Conservation (phyloP, 2,797 vertebrate genomes). For the Cyprinella venusta region DNA sequence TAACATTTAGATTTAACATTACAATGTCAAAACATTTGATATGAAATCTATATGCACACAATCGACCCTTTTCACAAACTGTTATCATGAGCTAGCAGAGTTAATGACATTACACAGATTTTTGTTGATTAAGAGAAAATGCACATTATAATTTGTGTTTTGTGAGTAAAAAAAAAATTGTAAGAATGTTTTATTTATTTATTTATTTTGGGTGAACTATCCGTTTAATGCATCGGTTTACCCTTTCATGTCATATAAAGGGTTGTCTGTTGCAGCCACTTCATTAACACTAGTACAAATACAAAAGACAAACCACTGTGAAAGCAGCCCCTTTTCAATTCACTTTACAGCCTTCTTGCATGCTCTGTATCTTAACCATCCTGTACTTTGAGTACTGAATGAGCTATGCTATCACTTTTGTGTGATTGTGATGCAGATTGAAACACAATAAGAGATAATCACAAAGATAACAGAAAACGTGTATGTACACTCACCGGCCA, state of each 20-base stretch:
- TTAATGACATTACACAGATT: too few species aligned
- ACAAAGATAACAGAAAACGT: background rate
- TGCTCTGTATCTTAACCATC: background rate
- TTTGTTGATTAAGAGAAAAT: too few species aligned
- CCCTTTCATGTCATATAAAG: background rate
- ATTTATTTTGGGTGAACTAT: background rate
- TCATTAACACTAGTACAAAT: slow-evolving; percentile 3
- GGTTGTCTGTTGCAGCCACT: background rate
- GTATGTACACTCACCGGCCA: too few species aligned
- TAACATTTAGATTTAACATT: too few species aligned
- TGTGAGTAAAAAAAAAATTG: too few species aligned
- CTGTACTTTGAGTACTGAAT: background rate
- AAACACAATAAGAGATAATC: slow-evolving; percentile 1
- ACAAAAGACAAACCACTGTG: background rate
- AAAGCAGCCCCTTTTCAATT: background rate
- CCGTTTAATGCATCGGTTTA: background rate
- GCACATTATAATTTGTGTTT: too few species aligned
- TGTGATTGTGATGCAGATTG: background rate
- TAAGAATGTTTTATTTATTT: too few species aligned
- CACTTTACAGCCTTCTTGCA: background rate
- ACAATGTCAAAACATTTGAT: too few species aligned
- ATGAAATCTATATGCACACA: too few species aligned
- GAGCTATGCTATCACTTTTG: background rate
- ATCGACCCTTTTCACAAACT: too few species aligned
- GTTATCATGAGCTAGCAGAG: too few species aligned